Percentiles rank a stretch among this genome's conserved stretches.
Evolutionary conservation across 2,888 invertebrate species (phyloP).

Genomic region (Mythimna ferrago): DNA sequence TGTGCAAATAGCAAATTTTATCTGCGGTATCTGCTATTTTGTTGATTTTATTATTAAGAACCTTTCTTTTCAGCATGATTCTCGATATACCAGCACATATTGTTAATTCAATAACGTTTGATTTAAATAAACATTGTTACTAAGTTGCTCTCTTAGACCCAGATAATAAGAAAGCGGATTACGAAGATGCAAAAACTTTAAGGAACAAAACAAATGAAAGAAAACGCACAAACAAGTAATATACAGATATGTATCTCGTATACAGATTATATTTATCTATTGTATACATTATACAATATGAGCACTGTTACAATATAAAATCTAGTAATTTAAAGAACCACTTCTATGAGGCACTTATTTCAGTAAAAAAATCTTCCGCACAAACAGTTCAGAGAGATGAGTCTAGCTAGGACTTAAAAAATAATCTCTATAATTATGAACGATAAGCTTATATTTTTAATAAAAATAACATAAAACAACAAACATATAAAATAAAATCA

Average conservation of each 20-base stretch:
- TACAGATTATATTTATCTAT: conserved; percentile 15
- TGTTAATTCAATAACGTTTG: neutral
- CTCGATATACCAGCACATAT: neutral
- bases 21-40: neutral
- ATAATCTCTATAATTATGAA: neutral
- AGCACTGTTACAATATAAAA: conserved; percentile 21
- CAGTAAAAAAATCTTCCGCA: neutral
- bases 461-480: conserved; percentile 22
- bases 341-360: neutral
- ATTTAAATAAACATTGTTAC: neutral
- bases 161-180: neutral
- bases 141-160: neutral
- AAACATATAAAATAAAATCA: conserved; percentile 31
- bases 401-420: too few relatives aligned
- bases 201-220: conserved; percentile 7
- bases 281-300: conserved; percentile 11
- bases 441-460: neutral
- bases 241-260: neutral
- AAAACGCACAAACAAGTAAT: neutral
- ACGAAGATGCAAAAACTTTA: neutral
- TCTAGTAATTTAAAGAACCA: conserved; percentile 13
- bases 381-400: neutral
- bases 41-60: neutral
- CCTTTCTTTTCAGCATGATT: neutral
- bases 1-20: conserved; percentile 18